These are phyloP conservation scores for Dromococcyx pavoninus DNA, from an alignment of 2,797 vertebrate genomes.

Conservation along the genomic window DNA sequence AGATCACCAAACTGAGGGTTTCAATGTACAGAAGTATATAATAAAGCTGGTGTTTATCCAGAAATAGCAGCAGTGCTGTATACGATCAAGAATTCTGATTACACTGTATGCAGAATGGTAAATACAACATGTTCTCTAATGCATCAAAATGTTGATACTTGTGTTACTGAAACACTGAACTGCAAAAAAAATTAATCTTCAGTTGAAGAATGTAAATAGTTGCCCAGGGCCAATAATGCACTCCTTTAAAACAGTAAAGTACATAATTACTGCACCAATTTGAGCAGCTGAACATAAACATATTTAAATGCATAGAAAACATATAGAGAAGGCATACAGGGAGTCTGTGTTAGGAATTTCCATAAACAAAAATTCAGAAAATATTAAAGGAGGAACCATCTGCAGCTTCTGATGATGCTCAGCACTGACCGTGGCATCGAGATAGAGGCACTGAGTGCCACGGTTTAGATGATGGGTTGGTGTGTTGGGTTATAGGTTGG, in stretches of 20 bases:
- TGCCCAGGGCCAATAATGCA: background rate
- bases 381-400: background rate
- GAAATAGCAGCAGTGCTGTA: background rate
- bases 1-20: background rate
- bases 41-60: background rate
- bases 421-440: background rate
- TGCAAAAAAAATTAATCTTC: constrained; percentile 23
- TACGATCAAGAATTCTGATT: background rate
- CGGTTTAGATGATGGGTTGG: no score
- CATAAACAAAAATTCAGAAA: background rate
- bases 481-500: no score
- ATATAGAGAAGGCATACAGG: background rate
- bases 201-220: constrained; percentile 12
- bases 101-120: background rate
- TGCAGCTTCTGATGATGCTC: background rate
- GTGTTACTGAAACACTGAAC: background rate
- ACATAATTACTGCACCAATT: background rate
- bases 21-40: background rate
- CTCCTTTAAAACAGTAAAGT: background rate
- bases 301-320: background rate
- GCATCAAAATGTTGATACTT: background rate
- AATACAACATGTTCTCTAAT: background rate
- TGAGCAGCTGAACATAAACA: background rate
- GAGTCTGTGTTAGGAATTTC: background rate
- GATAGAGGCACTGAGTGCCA: no score